Evolutionary conservation across 1,140 invertebrate genomes (phyloP).

Genomic region (Diachasma alloeum): DNA sequence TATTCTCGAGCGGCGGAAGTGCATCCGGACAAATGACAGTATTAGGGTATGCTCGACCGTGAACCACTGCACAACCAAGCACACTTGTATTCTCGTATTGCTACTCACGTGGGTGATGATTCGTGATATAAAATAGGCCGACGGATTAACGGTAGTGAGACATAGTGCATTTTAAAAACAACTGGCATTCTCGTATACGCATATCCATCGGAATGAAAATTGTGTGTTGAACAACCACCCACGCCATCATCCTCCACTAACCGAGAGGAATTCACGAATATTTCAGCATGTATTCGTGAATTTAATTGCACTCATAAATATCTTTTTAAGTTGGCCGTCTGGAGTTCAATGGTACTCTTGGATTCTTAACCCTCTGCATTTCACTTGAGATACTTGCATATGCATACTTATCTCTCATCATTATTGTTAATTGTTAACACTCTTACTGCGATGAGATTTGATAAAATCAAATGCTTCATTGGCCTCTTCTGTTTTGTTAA

Average conservation of each 20-base stretch:
- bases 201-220: constrained; percentile 19
- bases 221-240: constrained; percentile 40
- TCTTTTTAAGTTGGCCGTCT: constrained; percentile 21
- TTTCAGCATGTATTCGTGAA: constrained; percentile 43
- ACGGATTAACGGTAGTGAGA: constrained; percentile 44
- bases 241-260: constrained; percentile 24
- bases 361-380: neutral
- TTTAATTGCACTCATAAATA: constrained; percentile 59
- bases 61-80: neutral
- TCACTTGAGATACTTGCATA: neutral
- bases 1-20: neutral
- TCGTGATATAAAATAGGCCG: constrained; percentile 46
- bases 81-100: neutral
- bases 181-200: neutral
- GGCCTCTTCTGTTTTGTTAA: neutral
- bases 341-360: neutral
- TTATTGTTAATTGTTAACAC: too few species aligned
- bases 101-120: constrained; percentile 22
- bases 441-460: neutral
- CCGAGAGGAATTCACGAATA: constrained; percentile 35
- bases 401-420: neutral
- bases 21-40: neutral
- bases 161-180: neutral
- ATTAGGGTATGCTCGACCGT: neutral
- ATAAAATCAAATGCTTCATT: neutral